phyloP scores from a whole-genome alignment of 2,888 invertebrate species.

The Yponomeuta plumbellus region DNA sequence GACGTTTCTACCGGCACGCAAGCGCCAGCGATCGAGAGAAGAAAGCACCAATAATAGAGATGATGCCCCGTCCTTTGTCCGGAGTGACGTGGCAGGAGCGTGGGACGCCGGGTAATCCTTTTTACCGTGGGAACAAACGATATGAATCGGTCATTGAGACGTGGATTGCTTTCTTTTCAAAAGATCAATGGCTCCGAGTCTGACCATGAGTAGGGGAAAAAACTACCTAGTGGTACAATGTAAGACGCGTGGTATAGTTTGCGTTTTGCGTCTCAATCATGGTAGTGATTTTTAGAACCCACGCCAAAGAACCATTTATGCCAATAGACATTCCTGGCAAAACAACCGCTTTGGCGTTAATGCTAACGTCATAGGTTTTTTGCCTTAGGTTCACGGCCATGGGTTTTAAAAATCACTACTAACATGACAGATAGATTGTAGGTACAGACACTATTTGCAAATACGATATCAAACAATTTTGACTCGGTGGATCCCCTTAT shows the following conservation, averaged over 20 bases:
- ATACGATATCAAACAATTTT: no score
- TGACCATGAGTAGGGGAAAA: neutral
- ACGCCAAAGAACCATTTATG: no score
- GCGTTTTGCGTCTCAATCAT: no score
- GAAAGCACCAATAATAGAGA: neutral
- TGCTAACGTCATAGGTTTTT: no score
- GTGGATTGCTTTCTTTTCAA: conserved; percentile 1
- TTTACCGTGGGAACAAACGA: conserved; percentile 10
- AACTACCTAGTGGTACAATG: neutral
- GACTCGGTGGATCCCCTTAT: no score
- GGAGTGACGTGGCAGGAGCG: conserved; percentile 5
- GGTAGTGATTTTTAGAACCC: no score
- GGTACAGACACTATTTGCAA: no score
- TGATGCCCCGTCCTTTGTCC: neutral
- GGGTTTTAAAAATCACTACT: no score
- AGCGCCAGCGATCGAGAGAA: neutral
- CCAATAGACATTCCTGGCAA: no score
- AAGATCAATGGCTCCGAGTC: neutral
- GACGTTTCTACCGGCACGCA: neutral
- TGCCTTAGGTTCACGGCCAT: no score
- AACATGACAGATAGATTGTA: no score
- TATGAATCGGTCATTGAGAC: neutral
- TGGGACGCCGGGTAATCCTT: neutral
- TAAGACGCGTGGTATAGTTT: neutral
- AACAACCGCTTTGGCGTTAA: no score